phyloP scores from a whole-genome alignment of 2,797 vertebrate genomes.

The Gymnodraco acuticeps region DNA sequence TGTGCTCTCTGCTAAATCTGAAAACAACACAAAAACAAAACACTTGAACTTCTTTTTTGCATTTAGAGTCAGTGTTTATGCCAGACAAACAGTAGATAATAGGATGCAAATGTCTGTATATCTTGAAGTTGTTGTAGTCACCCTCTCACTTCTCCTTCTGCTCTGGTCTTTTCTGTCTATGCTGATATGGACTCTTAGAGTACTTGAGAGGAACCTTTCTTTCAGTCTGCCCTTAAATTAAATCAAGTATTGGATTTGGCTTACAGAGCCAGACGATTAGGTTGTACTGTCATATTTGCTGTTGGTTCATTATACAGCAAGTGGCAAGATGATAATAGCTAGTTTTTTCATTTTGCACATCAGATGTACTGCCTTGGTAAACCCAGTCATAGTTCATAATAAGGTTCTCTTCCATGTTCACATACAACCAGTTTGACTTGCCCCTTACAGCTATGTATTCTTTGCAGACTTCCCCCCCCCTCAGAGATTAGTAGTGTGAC shows the following conservation, averaged over 20 bases:
- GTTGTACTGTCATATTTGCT: background rate
- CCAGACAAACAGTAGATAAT: constrained; percentile 40
- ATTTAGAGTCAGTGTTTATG: constrained; percentile 20
- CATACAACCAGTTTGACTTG: constrained; percentile 16
- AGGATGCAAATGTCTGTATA: constrained; percentile 30
- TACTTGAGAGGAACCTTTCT: constrained; percentile 17
- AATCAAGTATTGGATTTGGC: constrained; percentile 13
- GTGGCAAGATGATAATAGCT: too few relatives aligned
- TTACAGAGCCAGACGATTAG: constrained; percentile 4
- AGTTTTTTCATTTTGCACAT: too few relatives aligned
- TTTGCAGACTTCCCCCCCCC: constrained; percentile 34
- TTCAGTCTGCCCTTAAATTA: constrained; percentile 11
- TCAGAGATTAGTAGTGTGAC: constrained; percentile 50
- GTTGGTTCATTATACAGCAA: too few relatives aligned
- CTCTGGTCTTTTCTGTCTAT: constrained; percentile 40
- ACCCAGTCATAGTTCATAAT: too few relatives aligned
- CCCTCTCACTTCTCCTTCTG: constrained; percentile 44
- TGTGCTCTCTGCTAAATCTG: background rate
- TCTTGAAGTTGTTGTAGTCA: constrained; percentile 47
- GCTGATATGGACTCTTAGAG: constrained; percentile 39
- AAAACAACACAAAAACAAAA: constrained; percentile 8
- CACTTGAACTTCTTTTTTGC: constrained; percentile 21
- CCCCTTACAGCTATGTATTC: constrained; percentile 36
- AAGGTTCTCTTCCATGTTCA: background rate
- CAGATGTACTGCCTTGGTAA: too few relatives aligned